Conservation (phyloP, 2,113 vertebrate species). For the Plectropomus leopardus region DNA sequence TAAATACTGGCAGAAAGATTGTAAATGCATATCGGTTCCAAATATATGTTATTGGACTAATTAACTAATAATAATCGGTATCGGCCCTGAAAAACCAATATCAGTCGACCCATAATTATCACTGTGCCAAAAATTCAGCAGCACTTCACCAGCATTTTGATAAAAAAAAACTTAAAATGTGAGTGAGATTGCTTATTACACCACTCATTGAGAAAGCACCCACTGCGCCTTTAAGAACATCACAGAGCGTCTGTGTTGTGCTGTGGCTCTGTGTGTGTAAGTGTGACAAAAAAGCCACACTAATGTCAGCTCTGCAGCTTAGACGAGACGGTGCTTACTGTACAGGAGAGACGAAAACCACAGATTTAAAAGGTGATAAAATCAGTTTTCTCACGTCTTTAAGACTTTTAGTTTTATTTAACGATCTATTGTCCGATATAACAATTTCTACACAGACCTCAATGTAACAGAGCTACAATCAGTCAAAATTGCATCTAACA, state of each 20-base stretch:
- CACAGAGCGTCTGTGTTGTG: constrained; percentile 11
- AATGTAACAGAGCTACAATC: background rate
- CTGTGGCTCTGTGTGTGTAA: constrained; percentile 7
- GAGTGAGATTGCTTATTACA: constrained; percentile 4
- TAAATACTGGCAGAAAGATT: too few relatives aligned
- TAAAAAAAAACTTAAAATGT: background rate
- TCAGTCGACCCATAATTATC: too few relatives aligned
- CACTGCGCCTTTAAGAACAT: constrained; percentile 49
- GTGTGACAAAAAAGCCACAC: constrained; percentile 20
- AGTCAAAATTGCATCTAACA: background rate
- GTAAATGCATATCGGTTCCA: too few relatives aligned
- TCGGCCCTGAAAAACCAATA: too few relatives aligned
- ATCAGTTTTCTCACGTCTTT: background rate
- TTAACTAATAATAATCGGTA: too few relatives aligned
- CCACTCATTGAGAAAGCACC: background rate
- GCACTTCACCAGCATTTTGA: background rate
- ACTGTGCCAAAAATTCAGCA: background rate
- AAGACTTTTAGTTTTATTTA: background rate
- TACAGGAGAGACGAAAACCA: background rate
- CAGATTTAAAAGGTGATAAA: background rate
- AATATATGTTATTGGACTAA: too few relatives aligned
- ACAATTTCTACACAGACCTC: background rate
- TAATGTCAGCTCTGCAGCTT: constrained; percentile 13
- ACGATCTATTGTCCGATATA: background rate
- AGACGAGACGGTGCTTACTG: background rate